Conservation (phyloP, 2,113 vertebrate species). For the Entosphenus tridentatus region DNA sequence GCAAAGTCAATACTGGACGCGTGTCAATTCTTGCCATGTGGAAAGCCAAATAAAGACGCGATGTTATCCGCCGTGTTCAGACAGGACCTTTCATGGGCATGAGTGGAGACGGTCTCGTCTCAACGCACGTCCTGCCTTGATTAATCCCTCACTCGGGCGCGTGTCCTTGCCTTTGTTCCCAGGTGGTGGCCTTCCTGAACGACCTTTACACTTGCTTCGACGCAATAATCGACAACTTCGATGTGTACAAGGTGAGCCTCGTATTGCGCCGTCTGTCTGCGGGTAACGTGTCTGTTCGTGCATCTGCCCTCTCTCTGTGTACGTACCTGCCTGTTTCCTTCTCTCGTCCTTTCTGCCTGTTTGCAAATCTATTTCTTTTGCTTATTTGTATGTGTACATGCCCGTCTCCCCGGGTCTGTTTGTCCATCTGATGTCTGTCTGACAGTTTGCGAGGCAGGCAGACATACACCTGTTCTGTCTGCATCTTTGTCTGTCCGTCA, state of each 20-base stretch:
- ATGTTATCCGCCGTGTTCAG: too few relatives aligned
- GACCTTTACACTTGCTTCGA: constrained; percentile 81
- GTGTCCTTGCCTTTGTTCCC: not conserved
- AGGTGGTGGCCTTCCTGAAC: constrained; percentile 64
- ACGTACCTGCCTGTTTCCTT: not conserved
- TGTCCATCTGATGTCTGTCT: not conserved
- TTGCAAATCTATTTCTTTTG: not conserved
- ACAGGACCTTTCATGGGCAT: too few relatives aligned
- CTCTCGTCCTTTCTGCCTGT: not conserved
- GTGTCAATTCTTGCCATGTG: too few relatives aligned
- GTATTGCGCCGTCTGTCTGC: not conserved
- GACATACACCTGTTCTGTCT: too few relatives aligned
- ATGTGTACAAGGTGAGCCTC: constrained; percentile 57
- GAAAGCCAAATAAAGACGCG: too few relatives aligned
- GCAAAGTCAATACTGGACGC: too few relatives aligned
- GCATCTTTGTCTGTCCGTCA: too few relatives aligned
- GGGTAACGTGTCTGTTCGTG: not conserved
- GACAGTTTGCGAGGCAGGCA: too few relatives aligned
- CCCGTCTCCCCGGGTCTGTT: not conserved
- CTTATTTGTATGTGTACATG: not conserved
- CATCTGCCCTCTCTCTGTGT: not conserved
- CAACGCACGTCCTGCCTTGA: too few relatives aligned
- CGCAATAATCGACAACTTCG: constrained; percentile 83
- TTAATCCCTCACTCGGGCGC: too few relatives aligned
- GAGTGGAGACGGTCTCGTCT: too few relatives aligned